Evolutionary conservation across 1,140 invertebrate species (phyloP), one percentile per base, ranked within the genome.

Genomic region (Neodiprion lecontei): DNA sequence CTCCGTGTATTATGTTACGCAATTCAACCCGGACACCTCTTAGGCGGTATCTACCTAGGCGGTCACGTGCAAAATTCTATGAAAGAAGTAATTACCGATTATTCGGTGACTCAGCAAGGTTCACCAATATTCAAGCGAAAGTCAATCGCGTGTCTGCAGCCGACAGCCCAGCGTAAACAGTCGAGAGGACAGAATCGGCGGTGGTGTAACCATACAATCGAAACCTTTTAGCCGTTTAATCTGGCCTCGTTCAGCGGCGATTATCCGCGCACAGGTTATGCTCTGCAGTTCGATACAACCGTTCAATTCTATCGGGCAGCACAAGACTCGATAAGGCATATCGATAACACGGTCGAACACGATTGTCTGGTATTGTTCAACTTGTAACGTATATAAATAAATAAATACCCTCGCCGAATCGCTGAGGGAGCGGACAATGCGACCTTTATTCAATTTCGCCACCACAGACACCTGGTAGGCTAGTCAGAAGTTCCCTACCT

Each of bases 91-190:
- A 14, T 61, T 61, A 61, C 53, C 53, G n/a, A 61, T 61, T 61
- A 61, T 61, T 61, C 11, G 53, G 11, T 17, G 53, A 17, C 53
- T 17, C 11, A 61, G 3, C 53, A 17, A 17, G 53, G 53, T 61
- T 12, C 53, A 61, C 28, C 53, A 61, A 61, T 61, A 61, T 61
- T 61, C n/a, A 61, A 61, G 53, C 53, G 53, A 61, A 61, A 61
- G 53, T 61, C 53, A 17, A 14, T 61, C n/a, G 53, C 53, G 11
- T 12, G 53, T 61, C 17, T 61, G 53, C 53, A 17, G n/a, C 4
- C 8, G 53, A 9, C 11, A 17, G 53, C 11, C 11, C 53, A 17
- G 53, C 11, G n/a, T 40, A 40, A 14, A 5, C 1, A 40, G 28
- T 40, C 28, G 28, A 40, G 28, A 40, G 28, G 28, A 40, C 28